Conservation (phyloP, 2,113 vertebrate genomes). For the Stigmatopora argus region DNA sequence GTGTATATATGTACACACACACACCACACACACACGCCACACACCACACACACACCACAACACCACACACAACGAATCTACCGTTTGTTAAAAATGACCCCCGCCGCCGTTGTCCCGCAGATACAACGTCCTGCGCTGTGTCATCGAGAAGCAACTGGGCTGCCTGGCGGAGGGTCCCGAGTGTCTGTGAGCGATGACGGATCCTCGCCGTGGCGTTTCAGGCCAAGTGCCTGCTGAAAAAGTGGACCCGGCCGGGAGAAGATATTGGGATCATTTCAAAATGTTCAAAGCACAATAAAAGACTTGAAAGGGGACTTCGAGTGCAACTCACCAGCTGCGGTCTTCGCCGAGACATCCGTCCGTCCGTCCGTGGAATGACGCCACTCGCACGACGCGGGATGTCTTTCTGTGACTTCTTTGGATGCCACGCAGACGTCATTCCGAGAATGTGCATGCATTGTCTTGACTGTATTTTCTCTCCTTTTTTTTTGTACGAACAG, state of each 20-base stretch:
- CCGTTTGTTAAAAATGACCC: too few species aligned
- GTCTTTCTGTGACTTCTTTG: not conserved
- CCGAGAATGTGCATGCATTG: conserved; percentile 34
- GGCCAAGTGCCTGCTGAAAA: conserved; percentile 43
- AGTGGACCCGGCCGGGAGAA: too few species aligned
- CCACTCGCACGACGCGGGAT: not conserved
- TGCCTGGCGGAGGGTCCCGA: conserved; percentile 76
- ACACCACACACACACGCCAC: too few species aligned
- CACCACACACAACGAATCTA: too few species aligned
- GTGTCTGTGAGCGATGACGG: conserved; percentile 55
- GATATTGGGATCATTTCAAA: conserved; percentile 3
- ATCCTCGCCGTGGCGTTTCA: not conserved
- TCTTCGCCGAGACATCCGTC: too few species aligned
- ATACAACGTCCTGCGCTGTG: conserved; percentile 77
- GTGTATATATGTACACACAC: too few species aligned
- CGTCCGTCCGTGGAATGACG: too few species aligned
- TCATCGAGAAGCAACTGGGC: conserved; percentile 84
- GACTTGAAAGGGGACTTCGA: not conserved
- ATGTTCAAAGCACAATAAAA: conserved; percentile 18
- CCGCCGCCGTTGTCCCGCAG: conserved; percentile 41
- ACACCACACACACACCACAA: too few species aligned
- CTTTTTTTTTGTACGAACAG: conserved; percentile 29
- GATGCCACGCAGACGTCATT: not conserved
- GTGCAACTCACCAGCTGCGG: too few species aligned
- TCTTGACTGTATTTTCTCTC: conserved; percentile 27